These are phyloP conservation scores for Halichoerus grypus DNA, from an alignment of 2,113 vertebrate genomes.

Conservation along the genomic window DNA sequence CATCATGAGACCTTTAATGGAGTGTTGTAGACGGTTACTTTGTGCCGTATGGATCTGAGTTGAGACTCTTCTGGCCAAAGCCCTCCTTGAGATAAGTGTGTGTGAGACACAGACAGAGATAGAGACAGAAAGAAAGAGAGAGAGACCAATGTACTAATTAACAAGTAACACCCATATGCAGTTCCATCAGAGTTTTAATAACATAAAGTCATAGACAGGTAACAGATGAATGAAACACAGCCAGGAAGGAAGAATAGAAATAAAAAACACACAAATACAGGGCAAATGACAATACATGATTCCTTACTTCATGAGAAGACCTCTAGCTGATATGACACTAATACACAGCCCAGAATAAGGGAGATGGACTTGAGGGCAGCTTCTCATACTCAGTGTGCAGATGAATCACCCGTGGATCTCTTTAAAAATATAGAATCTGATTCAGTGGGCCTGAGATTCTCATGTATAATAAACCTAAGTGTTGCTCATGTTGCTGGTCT, in stretches of 20 bases:
- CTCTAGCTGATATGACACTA: background rate
- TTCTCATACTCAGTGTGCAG: background rate
- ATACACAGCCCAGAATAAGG: background rate
- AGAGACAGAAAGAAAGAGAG: background rate
- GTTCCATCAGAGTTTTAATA: background rate
- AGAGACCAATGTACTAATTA: background rate
- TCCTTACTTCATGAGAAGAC: background rate
- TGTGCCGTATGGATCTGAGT: background rate
- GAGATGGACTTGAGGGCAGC: accelerated
- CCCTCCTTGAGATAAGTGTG: background rate
- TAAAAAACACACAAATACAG: background rate
- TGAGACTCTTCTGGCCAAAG: background rate
- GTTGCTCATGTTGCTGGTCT: background rate
- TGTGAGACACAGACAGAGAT: background rate
- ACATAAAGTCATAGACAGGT: background rate
- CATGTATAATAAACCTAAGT: background rate
- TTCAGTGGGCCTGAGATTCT: background rate
- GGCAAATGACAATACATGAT: background rate
- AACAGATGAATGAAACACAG: background rate
- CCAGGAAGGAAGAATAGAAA: background rate
- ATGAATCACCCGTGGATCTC: background rate
- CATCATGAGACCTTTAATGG: background rate
- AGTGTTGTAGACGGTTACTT: constrained; percentile 25
- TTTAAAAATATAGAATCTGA: background rate
- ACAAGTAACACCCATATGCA: background rate